A percentile compares a stretch with the other conserved stretches of the same genome.
Evolutionary conservation across 2,113 vertebrate species (phyloP).

Genomic region (Nesoenas mayeri): DNA sequence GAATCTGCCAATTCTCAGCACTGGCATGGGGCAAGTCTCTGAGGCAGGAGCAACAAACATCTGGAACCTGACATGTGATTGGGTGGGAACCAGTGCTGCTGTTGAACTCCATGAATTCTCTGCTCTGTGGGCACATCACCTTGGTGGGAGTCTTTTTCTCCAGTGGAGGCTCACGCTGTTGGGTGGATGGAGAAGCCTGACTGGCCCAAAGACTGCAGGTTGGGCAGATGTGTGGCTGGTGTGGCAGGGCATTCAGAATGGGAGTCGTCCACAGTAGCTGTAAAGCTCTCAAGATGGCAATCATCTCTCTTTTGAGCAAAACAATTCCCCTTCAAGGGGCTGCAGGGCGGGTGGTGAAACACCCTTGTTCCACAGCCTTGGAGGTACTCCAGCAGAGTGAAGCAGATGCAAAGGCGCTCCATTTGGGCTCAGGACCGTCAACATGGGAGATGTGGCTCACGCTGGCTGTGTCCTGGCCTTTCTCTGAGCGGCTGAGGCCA

Average conservation of each 20-base stretch:
- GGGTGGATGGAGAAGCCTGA: neutral
- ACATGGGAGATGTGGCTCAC: neutral
- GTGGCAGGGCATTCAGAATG: rapidly evolving
- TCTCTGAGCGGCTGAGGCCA: neutral
- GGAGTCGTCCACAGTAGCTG: neutral
- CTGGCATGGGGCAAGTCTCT: neutral
- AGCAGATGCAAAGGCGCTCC: rapidly evolving
- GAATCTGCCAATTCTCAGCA: neutral
- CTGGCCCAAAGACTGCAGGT: neutral
- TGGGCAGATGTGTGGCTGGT: neutral
- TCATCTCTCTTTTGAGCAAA: neutral
- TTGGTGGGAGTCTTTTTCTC: neutral
- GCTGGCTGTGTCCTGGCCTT: neutral
- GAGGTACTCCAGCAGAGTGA: rapidly evolving
- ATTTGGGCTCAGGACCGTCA: neutral
- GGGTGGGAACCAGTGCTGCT: neutral
- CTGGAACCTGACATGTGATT: too few relatives aligned
- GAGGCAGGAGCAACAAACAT: neutral
- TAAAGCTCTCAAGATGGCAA: neutral
- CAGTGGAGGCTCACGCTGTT: neutral
- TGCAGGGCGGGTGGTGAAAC: neutral
- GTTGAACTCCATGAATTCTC: neutral
- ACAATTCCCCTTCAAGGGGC: neutral
- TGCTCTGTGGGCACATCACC: rapidly evolving
- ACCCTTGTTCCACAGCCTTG: neutral